These are phyloP conservation scores for Raillietiella orientalis DNA, from an alignment of 2,888 invertebrate species.

Conservation along the genomic window DNA sequence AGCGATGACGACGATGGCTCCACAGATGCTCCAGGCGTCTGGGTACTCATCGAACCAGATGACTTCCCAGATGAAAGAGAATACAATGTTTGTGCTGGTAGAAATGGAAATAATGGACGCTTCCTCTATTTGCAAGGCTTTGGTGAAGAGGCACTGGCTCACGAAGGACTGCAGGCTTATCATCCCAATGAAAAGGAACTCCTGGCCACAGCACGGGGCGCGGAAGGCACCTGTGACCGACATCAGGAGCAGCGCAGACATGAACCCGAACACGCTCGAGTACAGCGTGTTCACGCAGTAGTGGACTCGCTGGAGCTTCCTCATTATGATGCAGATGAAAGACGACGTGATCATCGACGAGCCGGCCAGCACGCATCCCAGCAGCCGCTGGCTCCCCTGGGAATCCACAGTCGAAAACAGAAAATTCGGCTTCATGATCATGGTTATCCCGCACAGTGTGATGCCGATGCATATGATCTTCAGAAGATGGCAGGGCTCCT, in stretches of 20 bases:
- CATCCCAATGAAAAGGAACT: too few relatives aligned
- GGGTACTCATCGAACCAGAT: slow-evolving; percentile 61
- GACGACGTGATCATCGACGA: too few relatives aligned
- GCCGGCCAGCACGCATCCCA: too few relatives aligned
- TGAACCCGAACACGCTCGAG: too few relatives aligned
- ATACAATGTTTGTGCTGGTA: slow-evolving; percentile 64
- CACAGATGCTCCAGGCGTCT: slow-evolving; percentile 41
- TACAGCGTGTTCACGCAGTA: too few relatives aligned
- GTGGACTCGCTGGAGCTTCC: too few relatives aligned
- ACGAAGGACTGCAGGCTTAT: slow-evolving; percentile 54
- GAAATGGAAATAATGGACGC: slow-evolving; percentile 73
- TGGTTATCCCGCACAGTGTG: slow-evolving; percentile 49
- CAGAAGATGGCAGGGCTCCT: slow-evolving; percentile 59
- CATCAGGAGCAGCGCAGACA: too few relatives aligned
- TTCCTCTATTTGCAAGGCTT: slow-evolving; percentile 60
- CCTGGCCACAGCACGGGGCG: too few relatives aligned
- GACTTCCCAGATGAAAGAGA: slow-evolving; percentile 67
- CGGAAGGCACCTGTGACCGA: too few relatives aligned
- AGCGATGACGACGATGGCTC: slow-evolving; percentile 53
- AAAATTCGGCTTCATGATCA: slow-evolving; percentile 58
- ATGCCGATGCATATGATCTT: slow-evolving; percentile 47
- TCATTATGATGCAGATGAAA: too few relatives aligned
- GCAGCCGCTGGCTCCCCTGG: too few relatives aligned
- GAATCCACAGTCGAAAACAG: too few relatives aligned
- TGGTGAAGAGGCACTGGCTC: slow-evolving; percentile 58